Evolutionary conservation across 1,140 invertebrate genomes (phyloP).

Genomic region (Potamilus streckersoni): DNA sequence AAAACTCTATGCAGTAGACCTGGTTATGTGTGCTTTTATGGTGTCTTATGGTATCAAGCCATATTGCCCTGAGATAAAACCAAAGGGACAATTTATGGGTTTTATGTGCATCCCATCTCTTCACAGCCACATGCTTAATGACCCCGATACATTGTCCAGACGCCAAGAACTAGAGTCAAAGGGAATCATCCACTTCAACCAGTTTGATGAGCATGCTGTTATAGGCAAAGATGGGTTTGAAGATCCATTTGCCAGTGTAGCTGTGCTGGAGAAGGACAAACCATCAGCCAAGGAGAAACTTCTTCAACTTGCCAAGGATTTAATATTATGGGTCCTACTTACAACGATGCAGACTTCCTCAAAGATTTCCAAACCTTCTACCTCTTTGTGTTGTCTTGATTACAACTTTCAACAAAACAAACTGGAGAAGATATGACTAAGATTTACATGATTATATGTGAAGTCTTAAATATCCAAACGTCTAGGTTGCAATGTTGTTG

Average conservation of each 20-base stretch:
- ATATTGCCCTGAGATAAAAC: constrained; percentile 6
- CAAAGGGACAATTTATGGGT: constrained; percentile 32
- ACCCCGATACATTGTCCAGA: not conserved
- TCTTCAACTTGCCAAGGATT: constrained; percentile 25
- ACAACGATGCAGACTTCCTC: constrained; percentile 31
- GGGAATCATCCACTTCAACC: constrained; percentile 18
- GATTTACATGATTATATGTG: too few species aligned
- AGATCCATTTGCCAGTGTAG: constrained; percentile 41
- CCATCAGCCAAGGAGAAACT: constrained; percentile 29
- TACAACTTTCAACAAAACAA: too few species aligned
- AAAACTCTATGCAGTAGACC: constrained; percentile 37
- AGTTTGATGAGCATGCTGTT: constrained; percentile 25
- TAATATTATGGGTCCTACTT: constrained; percentile 25
- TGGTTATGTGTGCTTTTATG: constrained; percentile 38
- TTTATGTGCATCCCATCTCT: constrained; percentile 42
- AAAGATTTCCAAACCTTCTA: constrained; percentile 13
- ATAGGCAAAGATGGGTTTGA: constrained; percentile 11
- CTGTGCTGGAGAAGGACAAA: constrained; percentile 22
- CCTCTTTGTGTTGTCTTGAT: too few species aligned
- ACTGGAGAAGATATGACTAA: too few species aligned
- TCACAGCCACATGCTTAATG: constrained; percentile 26
- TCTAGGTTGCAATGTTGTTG: too few species aligned
- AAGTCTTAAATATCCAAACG: too few species aligned
- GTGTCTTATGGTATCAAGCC: constrained; percentile 40
- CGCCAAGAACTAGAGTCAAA: constrained; percentile 20